phyloP scores from a whole-genome alignment of 2,797 vertebrate genomes.

The Labeo calbasu region DNA sequence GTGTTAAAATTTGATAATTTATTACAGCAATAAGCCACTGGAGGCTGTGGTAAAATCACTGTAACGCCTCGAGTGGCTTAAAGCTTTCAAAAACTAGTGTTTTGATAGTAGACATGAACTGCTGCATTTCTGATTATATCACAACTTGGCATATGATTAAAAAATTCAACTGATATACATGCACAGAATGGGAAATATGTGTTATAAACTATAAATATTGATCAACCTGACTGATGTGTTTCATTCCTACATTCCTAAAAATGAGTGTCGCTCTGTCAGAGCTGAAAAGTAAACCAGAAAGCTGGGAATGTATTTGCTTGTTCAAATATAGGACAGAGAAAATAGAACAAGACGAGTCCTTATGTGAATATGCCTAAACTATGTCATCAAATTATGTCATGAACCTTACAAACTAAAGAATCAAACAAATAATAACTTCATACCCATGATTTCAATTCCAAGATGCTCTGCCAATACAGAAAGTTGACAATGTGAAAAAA shows the following conservation, averaged over 20 bases:
- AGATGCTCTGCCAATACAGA: constrained; percentile 85
- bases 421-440: constrained; percentile 82
- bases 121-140: not conserved
- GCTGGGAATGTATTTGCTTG: constrained; percentile 15
- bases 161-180: not conserved
- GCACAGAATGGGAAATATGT: not conserved
- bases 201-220: not conserved
- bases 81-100: not conserved
- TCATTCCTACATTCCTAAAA: not conserved
- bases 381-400: constrained; percentile 49
- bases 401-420: constrained; percentile 70
- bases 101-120: not conserved
- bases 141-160: not conserved
- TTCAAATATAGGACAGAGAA: constrained; percentile 69
- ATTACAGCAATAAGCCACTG: not conserved
- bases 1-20: not conserved
- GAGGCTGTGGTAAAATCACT: not conserved
- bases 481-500: constrained; percentile 78
- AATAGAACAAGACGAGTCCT: constrained; percentile 78
- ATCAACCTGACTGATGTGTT: constrained; percentile 2
- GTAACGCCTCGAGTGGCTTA: not conserved
- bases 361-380: constrained; percentile 44
- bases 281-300: constrained; percentile 26
- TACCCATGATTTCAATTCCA: constrained; percentile 86
- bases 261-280: constrained; percentile 8